These are phyloP conservation scores for Oncorhynchus clarkii DNA, from an alignment of 2,113 vertebrate genomes.

Conservation along the genomic window DNA sequence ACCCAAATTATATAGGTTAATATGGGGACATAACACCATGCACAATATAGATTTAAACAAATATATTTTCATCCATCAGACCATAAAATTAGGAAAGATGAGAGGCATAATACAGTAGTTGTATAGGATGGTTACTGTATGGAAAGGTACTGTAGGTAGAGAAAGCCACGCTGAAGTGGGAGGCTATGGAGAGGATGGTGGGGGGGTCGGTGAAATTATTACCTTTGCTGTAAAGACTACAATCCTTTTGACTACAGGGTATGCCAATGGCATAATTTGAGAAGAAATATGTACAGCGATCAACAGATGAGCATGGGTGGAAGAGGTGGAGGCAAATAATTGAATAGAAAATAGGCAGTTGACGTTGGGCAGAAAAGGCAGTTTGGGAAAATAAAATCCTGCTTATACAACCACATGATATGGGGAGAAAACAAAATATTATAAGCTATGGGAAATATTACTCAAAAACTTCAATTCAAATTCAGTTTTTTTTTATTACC, in stretches of 20 bases:
- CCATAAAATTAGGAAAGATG: neutral
- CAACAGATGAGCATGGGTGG: neutral
- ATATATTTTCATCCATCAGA: neutral
- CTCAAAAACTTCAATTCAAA: neutral
- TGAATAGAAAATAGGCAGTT: neutral
- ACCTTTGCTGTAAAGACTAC: constrained; percentile 27
- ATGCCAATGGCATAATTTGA: constrained; percentile 12
- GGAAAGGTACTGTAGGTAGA: neutral
- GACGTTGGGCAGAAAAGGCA: neutral
- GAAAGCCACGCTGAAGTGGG: neutral
- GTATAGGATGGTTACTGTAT: neutral
- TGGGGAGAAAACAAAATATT: neutral
- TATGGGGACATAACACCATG: neutral
- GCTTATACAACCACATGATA: neutral
- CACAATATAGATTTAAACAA: neutral
- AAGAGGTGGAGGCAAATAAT: neutral
- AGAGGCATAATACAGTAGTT: neutral
- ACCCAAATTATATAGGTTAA: neutral
- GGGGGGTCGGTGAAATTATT: constrained; percentile 12
- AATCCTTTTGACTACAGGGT: constrained; percentile 13
- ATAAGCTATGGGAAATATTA: neutral
- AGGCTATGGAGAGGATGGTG: neutral
- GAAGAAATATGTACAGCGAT: neutral
- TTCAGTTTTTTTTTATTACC: neutral
- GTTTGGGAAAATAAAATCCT: neutral